Percentiles rank a stretch among this genome's conserved stretches.
phyloP scores from a whole-genome alignment of 2,797 vertebrate genomes.

The Sebastes kiyomatsui region DNA sequence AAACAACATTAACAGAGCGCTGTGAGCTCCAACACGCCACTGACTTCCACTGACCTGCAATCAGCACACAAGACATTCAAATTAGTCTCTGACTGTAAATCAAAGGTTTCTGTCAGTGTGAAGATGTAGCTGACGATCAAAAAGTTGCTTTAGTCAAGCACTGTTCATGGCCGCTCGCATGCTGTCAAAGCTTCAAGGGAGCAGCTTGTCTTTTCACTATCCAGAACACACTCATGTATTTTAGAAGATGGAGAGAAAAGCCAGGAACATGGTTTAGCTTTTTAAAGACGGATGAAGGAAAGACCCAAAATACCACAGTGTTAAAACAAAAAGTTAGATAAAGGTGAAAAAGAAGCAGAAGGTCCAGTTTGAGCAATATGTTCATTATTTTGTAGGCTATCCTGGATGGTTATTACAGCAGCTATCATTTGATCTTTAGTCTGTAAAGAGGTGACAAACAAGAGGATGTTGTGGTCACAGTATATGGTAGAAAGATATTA shows the following conservation, averaged over 20 bases:
- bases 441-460: no score
- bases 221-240: neutral
- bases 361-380: neutral
- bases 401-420: neutral
- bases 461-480: neutral
- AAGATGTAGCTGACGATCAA: neutral
- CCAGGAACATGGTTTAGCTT: neutral
- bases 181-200: no score
- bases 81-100: neutral
- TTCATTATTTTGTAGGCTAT: neutral
- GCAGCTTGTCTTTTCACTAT: neutral
- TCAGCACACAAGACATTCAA: neutral
- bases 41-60: neutral
- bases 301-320: neutral
- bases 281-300: neutral
- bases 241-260: neutral
- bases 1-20: no score
- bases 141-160: neutral
- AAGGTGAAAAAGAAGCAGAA: neutral
- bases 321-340: neutral
- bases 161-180: neutral
- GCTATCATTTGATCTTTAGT: neutral
- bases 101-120: neutral
- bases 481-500: neutral
- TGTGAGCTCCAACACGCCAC: neutral